A percentile compares a stretch with the other conserved stretches of the same genome.
phyloP scores from a whole-genome alignment of 2,888 invertebrate genomes.

The Zonitis immaculata region DNA sequence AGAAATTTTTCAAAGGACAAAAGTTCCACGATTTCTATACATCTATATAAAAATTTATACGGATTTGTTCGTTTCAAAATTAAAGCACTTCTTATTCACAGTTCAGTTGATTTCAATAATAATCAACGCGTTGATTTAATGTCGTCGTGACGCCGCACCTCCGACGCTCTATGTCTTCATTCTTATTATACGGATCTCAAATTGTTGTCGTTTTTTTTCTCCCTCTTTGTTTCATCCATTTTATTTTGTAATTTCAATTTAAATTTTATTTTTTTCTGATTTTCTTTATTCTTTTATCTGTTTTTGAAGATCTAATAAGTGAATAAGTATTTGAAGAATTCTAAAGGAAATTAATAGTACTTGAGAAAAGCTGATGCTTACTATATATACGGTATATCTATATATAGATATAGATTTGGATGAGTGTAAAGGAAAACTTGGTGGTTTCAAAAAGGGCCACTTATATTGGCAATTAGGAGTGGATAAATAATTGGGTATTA shows the following conservation, averaged over 20 bases:
- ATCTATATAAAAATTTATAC: constrained; percentile 3
- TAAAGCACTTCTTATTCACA: constrained; percentile 9
- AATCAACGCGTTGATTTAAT: constrained; percentile 7
- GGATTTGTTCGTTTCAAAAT: constrained; percentile 6
- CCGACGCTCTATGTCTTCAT: too few relatives aligned
- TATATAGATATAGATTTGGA: neutral
- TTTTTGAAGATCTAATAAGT: neutral
- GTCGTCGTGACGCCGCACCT: neutral
- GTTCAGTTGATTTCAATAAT: constrained; percentile 11
- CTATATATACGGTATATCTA: too few relatives aligned
- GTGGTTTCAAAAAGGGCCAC: neutral
- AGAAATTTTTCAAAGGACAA: neutral
- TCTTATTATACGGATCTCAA: neutral
- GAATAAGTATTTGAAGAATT: neutral
- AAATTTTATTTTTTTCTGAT: too few relatives aligned
- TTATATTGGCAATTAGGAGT: neutral
- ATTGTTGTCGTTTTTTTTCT: constrained; percentile 4
- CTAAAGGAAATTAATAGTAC: neutral
- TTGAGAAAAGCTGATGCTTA: constrained; percentile 2
- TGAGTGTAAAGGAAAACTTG: neutral
- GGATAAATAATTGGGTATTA: neutral
- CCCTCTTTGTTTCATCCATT: neutral
- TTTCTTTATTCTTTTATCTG: neutral
- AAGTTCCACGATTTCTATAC: neutral
- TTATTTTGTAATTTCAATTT: neutral